Evolutionary conservation across 1,140 invertebrate genomes (phyloP), one percentile per base, ranked within the genome.

Genomic region (Rhagoletis pomonella): DNA sequence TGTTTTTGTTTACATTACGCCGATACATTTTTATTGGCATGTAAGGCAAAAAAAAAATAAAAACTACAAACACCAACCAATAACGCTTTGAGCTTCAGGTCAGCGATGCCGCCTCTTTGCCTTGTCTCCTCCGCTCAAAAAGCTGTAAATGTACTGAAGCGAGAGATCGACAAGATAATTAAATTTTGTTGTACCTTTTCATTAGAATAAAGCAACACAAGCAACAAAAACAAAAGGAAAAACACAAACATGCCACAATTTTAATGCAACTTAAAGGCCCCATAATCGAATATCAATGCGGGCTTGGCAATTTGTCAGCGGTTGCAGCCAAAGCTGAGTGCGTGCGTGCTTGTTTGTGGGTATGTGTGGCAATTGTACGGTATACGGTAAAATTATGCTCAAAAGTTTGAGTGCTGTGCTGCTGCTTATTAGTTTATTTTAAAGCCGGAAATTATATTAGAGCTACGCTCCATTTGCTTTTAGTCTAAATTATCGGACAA

Each of bases 231-330:
- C 14, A 55, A 55, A 81, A 55, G 19, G 9, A 55, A 55, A 50
- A 58, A 55, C 73, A 81, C 73, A 29, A 81, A 81, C 73, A 81
- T 81, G 47, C 73, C 73, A 29, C 73, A 81, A 81, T 81, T 81
- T 81, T 81, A 81, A 81, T 81, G 73, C 50, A 81, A 81, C 73
- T 81, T 29, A 81, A 81, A 81, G 47, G 73, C 47, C 29, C 47
- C 17, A 44, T 81, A 81, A 81, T 55, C 29, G 73, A 50, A 81
- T 81, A 81, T 81, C 73, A 81, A 81, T 81, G 73, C 47, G 47
- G 47, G 29, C 29, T 29, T 29, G 47, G 47, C 73, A 81, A 81
- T 55, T 81, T 81, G 73, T 3, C 47, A 81, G 17, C 6, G 73
- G 6, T 1, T 55, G n/a, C 7, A 55, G 17, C 17, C 29, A 29